A percentile compares a stretch with the other conserved stretches of the same genome.
phyloP scores from a whole-genome alignment of 2,113 vertebrate species.

The Calidris pygmaea region DNA sequence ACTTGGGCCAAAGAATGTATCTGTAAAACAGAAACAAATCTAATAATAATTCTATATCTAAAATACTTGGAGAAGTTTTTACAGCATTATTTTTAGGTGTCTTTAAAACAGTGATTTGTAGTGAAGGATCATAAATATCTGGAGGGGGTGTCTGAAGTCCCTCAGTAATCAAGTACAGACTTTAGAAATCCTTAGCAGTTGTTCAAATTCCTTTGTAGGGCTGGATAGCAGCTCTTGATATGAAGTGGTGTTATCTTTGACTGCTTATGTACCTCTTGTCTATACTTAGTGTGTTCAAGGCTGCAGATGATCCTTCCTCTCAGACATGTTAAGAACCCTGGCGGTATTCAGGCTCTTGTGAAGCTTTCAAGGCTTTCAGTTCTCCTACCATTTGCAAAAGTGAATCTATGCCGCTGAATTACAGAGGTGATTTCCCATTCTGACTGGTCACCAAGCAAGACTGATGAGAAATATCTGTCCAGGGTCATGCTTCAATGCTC shows the following conservation, averaged over 20 bases:
- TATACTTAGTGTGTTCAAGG: conserved; percentile 40
- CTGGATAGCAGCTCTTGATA: conserved; percentile 44
- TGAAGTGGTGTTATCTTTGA: conserved; percentile 57
- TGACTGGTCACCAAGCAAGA: background rate
- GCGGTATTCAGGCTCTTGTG: background rate
- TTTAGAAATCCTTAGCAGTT: conserved; percentile 34
- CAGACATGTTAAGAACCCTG: conserved; percentile 14
- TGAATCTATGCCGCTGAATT: background rate
- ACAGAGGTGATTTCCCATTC: background rate
- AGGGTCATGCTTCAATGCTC: background rate
- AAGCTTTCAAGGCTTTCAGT: conserved; percentile 1
- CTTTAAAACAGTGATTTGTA: conserved; percentile 12
- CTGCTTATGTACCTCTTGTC: conserved; percentile 53
- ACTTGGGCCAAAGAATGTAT: background rate
- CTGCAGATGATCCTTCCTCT: conserved; percentile 31
- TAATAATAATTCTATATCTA: conserved; percentile 12
- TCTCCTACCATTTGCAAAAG: background rate
- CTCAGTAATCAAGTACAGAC: conserved; percentile 44
- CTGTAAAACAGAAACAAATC: conserved; percentile 23
- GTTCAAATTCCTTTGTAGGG: conserved; percentile 53
- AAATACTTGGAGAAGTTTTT: conserved; percentile 5
- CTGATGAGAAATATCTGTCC: background rate
- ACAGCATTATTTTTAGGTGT: background rate
- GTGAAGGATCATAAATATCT: conserved; percentile 48
- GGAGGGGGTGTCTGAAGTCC: conserved; percentile 8